A percentile compares a stretch with the other conserved stretches of the same genome.
phyloP scores from a whole-genome alignment of 2,797 vertebrate species.

The Acrossocheilus fasciatus region DNA sequence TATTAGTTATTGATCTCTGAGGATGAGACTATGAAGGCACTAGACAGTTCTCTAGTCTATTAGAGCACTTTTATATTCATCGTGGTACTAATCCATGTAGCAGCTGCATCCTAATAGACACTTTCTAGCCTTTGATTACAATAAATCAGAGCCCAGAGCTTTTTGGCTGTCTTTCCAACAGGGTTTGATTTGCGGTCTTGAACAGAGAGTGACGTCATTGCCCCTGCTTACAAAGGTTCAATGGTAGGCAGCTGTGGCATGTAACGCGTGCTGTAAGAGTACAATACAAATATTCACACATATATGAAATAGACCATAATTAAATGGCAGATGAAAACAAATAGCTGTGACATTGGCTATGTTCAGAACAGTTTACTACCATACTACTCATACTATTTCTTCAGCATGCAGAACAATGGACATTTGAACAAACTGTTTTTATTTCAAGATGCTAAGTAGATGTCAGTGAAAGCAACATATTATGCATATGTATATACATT shows the following conservation, averaged over 20 bases:
- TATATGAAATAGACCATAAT: not conserved
- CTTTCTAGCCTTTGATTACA: constrained; percentile 69
- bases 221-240: constrained; percentile 7
- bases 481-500: not conserved
- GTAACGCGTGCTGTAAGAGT: not conserved
- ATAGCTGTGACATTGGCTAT: not conserved
- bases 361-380: not conserved
- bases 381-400: not conserved
- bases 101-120: constrained; percentile 70
- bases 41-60: constrained; percentile 56
- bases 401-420: not conserved
- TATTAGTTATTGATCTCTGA: constrained; percentile 1
- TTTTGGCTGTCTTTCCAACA: constrained; percentile 34
- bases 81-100: constrained; percentile 68
- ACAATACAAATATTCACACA: constrained; percentile 30
- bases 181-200: constrained; percentile 34
- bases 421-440: not conserved
- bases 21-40: constrained; percentile 5
- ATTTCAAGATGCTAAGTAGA: not conserved
- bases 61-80: constrained; percentile 63
- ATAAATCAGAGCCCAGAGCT: constrained; percentile 60
- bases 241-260: constrained; percentile 26
- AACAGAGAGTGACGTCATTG: constrained; percentile 20
- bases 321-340: not conserved
- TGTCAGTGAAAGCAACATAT: not conserved